Evolutionary conservation across 2,797 vertebrate species (phyloP), one percentile per base, ranked within the genome.

Genomic region (Danio tinwini): DNA sequence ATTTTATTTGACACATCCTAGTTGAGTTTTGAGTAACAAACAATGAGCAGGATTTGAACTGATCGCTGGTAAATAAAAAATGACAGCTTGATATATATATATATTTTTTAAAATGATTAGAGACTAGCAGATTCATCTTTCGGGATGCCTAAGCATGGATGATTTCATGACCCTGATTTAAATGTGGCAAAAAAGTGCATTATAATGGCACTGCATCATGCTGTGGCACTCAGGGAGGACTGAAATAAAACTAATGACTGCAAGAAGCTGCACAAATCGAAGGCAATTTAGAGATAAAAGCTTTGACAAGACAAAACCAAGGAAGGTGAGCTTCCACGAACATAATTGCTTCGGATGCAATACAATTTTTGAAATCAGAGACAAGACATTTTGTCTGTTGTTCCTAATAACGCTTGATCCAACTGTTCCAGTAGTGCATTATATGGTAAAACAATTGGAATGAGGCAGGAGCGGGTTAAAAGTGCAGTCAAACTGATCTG

Each of bases 231-330:
- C 55, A 39, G 68, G 47, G 52, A 73, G 53, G 70, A 68, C 76
- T 49, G 40, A 73, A 70, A 62, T 17, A 73, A 74, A 73, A 83
- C 53, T 74, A 81, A 83, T 71, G 70, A 62, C 61, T 72, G 53
- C 52, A 56, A 76, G 61, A 78, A 79, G 78, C 64, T 42, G 10
- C 47, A 76, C 40, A 67, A 79, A 79, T 80, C 75, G 59, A 78
- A 83, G 74, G 67, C 49, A 79, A 68, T 47, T 72, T 64, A 61
- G 62, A 76, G 79, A 83, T 85, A 76, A 85, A 85, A 85, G 70
- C 63, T 63, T 50, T 58, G 42, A 63, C 55, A 50, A 55, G 63
- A 55, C 72, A 74, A 74, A 79, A 50, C 69, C 69, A 81, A 74
- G 47, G 64, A 29, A 58, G 40, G 47, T 37, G 71, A 53, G 21